Evolutionary conservation across 2,797 vertebrate genomes (phyloP).

Genomic region (Odontamblyopus lacepedii): DNA sequence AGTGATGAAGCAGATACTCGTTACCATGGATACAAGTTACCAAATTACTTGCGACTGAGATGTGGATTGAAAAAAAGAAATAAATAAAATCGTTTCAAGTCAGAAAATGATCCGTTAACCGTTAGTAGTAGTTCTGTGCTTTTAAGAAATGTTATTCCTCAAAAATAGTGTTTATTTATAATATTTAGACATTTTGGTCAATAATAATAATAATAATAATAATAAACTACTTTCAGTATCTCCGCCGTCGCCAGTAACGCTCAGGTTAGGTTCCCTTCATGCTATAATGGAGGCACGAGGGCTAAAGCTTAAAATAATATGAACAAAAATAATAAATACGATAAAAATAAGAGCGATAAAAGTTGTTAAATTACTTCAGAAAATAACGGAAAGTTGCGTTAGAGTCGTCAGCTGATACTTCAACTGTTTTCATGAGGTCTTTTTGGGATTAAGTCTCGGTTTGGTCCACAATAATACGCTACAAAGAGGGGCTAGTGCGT

Average conservation of each 20-base stretch:
- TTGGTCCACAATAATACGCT: not conserved
- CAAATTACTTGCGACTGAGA: too few species aligned
- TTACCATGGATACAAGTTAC: too few species aligned
- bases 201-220: too few species aligned
- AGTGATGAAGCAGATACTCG: not conserved
- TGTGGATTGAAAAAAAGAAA: not conserved
- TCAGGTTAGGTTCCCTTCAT: not conserved
- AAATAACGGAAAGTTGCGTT: not conserved
- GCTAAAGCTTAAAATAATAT: constrained; percentile 15
- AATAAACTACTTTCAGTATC: not conserved
- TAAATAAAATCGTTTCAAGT: not conserved
- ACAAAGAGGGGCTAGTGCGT: not conserved
- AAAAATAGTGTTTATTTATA: not conserved
- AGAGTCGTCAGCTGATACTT: not conserved
- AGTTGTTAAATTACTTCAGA: not conserved
- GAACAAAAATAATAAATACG: constrained; percentile 31
- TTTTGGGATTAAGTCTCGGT: not conserved
- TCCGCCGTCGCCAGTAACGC: not conserved
- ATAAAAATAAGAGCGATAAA: not conserved
- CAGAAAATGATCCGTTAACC: not conserved
- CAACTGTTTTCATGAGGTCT: not conserved
- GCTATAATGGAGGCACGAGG: constrained; percentile 2
- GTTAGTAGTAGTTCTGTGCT: not conserved
- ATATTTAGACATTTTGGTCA: too few species aligned
- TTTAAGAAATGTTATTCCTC: not conserved